These are phyloP conservation scores for Catostomus latipinnis DNA, from an alignment of 2,797 vertebrate species.

Conservation along the genomic window DNA sequence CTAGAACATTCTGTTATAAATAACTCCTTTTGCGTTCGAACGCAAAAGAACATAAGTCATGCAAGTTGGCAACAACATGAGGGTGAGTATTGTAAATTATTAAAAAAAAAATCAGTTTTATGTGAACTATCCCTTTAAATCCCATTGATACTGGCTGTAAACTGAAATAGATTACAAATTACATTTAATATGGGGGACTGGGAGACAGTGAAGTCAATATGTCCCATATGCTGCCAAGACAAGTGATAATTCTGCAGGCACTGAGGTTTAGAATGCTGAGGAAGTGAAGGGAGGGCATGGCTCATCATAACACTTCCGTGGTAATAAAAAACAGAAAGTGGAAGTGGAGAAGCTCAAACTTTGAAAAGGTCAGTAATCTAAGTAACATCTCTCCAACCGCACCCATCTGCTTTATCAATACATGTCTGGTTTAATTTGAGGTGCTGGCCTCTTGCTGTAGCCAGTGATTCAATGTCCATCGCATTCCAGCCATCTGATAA, in stretches of 20 bases:
- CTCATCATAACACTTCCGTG: background rate
- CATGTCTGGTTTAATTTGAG: too few species aligned
- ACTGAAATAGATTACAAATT: constrained; percentile 15
- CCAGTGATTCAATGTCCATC: constrained; percentile 42
- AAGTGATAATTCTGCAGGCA: constrained; percentile 29
- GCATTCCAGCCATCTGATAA: constrained; percentile 52
- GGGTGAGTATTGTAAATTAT: too few species aligned
- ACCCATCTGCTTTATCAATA: too few species aligned
- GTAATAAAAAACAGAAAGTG: constrained; percentile 29
- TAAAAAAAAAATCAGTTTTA: too few species aligned
- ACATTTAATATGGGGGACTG: constrained; percentile 27
- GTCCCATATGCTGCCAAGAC: constrained; percentile 20
- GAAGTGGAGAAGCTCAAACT: constrained; percentile 28
- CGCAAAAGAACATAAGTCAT: too few species aligned
- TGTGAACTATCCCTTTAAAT: background rate
- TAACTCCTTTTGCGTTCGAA: too few species aligned
- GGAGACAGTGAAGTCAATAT: constrained; percentile 34
- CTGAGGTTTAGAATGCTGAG: background rate
- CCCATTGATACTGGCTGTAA: background rate
- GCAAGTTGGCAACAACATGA: too few species aligned
- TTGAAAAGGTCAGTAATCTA: constrained; percentile 56
- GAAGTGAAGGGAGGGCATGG: too few species aligned
- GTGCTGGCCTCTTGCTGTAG: constrained; percentile 44
- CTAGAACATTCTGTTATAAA: too few species aligned
- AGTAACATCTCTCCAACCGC: background rate